Evolutionary conservation across 2,113 vertebrate species (phyloP).

Genomic region (Dicerorhinus sumatrensis): DNA sequence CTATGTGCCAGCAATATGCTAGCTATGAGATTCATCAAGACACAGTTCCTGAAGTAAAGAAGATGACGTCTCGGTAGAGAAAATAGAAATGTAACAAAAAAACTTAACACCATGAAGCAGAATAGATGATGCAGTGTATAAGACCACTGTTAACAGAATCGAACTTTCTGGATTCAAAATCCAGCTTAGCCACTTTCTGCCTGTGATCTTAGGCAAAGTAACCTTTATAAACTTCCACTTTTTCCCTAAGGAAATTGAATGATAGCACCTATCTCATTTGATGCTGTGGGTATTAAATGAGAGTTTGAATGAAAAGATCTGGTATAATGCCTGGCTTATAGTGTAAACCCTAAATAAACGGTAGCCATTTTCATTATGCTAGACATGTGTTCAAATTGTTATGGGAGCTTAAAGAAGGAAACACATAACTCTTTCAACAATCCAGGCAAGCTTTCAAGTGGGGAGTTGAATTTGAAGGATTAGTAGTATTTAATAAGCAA

Average conservation of each 20-base stretch:
- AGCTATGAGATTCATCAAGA: neutral
- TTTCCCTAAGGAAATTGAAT: neutral
- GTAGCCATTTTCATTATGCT: neutral
- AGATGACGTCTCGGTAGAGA: neutral
- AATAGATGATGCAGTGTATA: neutral
- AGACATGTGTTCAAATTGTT: neutral
- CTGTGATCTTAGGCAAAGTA: neutral
- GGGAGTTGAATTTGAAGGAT: neutral
- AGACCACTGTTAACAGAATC: neutral
- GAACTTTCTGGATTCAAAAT: neutral
- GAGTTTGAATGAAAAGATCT: neutral
- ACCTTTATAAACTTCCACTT: neutral
- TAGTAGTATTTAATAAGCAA: neutral
- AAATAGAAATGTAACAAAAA: neutral
- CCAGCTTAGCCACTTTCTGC: neutral
- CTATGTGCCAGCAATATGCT: neutral
- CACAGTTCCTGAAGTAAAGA: neutral
- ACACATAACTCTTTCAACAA: neutral
- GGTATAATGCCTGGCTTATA: neutral
- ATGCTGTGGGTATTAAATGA: neutral
- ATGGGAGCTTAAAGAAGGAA: neutral
- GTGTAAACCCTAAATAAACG: neutral
- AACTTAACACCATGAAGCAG: neutral
- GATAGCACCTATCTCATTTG: neutral
- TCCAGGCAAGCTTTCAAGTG: neutral